These are phyloP conservation scores for Scomber colias DNA, from an alignment of 2,113 vertebrate genomes.

Conservation along the genomic window DNA sequence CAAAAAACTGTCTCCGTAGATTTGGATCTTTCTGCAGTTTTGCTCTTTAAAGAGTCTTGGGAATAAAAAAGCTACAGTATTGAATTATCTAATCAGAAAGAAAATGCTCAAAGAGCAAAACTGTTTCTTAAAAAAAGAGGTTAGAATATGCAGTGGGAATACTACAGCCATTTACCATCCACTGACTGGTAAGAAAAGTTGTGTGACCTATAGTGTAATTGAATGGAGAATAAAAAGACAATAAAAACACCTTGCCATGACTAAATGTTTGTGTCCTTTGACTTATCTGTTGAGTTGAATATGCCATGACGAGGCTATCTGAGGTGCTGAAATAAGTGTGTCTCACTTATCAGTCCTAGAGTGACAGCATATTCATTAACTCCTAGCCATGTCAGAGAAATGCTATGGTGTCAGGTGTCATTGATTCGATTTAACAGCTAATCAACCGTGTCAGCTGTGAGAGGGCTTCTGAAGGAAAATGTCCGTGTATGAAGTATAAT, in stretches of 20 bases:
- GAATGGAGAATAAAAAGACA: not conserved
- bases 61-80: constrained; percentile 22
- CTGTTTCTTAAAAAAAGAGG: not conserved
- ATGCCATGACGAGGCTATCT: not conserved
- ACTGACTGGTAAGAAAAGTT: too few relatives aligned
- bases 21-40: constrained; percentile 28
- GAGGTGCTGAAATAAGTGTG: not conserved
- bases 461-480: too few relatives aligned
- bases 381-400: too few relatives aligned
- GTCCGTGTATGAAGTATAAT: too few relatives aligned
- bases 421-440: not conserved
- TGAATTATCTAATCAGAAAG: constrained; percentile 7
- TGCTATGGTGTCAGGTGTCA: not conserved
- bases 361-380: not conserved
- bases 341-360: not conserved
- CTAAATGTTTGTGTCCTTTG: not conserved
- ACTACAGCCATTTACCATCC: not conserved
- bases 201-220: too few relatives aligned
- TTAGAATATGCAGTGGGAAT: not conserved
- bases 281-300: not conserved
- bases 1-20: constrained; percentile 18
- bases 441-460: too few relatives aligned
- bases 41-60: constrained; percentile 19
- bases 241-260: too few relatives aligned
- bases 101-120: not conserved